Evolutionary conservation across 2,113 vertebrate species (phyloP), one percentile per base, ranked within the genome.

Genomic region (Oxygymnocypris stewartii): DNA sequence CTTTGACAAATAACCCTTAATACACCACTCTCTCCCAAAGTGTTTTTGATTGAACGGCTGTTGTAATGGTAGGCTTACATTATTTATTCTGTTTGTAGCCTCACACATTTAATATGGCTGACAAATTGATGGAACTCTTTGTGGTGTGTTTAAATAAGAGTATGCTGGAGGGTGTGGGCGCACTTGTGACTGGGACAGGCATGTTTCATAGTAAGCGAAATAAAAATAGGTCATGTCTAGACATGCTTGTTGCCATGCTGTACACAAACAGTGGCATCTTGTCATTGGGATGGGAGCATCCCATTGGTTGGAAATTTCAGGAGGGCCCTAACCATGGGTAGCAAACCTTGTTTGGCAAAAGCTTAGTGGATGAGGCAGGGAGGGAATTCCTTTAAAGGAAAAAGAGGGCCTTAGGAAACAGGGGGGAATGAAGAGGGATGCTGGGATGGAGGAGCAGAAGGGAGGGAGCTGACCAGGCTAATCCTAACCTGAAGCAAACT

Each of bases 161-260:
- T 82, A 59, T 31, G 82, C 87, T 86, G 61, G 23, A 89, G 89
- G 77, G 65, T 86, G 28, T 75, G 76, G 54, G 77, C 23, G 63
- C 61, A 61, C 71, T 67, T 88, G 85, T 85, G 87, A 88, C 86
- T 84, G 78, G 57, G 83, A 74, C 10, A 28, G 76, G 77, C 61
- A 84, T 28, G 85, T 85, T 85, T 88, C 61, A 81, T 79, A 82
- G 77, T 87, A 88, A 86, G 73, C 59, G 59, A 42, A 81, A 63
- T 81, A 79, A 86, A 89, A 88, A 85, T 89, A 82, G 89, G 89
- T 89, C 89, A 89, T 61, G 69, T n/a, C 74, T 84, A 63, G 54
- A 61, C 47, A 86, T 42, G 81, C 42, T 80, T 86, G 88, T 88
- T 88, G 88, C 82, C 69, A 79, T 73, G 82, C 76, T 80, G 81